Base-by-base conservation (phyloP, 1,140 invertebrate species). In the Littorina saxatilis region DNA sequence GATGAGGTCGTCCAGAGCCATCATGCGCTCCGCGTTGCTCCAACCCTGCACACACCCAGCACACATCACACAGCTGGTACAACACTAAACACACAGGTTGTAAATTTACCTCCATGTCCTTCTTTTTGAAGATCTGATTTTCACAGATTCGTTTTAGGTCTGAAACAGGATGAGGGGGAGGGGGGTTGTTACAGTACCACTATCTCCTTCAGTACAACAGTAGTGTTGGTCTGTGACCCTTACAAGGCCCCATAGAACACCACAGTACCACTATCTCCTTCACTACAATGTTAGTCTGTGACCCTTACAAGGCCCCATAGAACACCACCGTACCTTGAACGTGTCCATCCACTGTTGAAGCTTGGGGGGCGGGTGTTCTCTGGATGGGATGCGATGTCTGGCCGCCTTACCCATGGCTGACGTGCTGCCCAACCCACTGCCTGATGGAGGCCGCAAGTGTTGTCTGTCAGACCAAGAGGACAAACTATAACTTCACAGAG, bases 1-100 rank as follows among this genome's bases (percentile, higher is more conserved):
- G 74, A 99, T 98, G 63, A 99, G 93, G 83, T 96, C 95, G 91
- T 98, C 97, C 43, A 99, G 95, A 0, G 98, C 98, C 87, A 96
- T 92, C 86, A 98, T 94, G 84, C 97, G 94, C 91, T 99, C 97
- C 0, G 95, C 95, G 90, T 98, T 96, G 37, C 95, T 96, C 98
- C 98, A 99, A 79, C 94, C 94, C 94, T 97, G 93, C 79, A 27
- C 9, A 2, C 35, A 7, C 4, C 27, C 29, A 32, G 13, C 27
- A 68, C 58, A 13, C 7, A 13, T n/a, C 20, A 63, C 27, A 20
- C 58, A n/a, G n/a, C n/a, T n/a, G 20, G n/a, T 79, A 95, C 92
- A 35, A 68, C 17, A 61, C 11, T 15, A 55, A 7, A 73, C 7
- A n/a, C 35, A 43, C 15, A 39, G 70, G 5, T 0, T 73, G 70